Evolutionary conservation across 2,888 invertebrate genomes (phyloP).

Genomic region (Meteorus colon): DNA sequence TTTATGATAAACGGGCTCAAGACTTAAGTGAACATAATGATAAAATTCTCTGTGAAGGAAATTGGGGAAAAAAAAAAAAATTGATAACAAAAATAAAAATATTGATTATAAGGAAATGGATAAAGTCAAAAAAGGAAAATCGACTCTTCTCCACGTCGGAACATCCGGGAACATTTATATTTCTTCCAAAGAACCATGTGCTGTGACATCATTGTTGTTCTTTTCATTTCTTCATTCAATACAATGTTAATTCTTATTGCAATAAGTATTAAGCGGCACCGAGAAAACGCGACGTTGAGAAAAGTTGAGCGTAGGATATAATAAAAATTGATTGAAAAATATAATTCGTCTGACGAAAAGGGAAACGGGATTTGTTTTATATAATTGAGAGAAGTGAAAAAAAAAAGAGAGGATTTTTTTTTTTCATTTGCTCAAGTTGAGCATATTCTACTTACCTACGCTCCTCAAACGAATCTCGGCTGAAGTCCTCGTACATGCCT

Average conservation of each 20-base stretch:
- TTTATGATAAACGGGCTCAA: neutral
- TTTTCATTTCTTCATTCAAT: neutral
- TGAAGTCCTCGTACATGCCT: slow-evolving; percentile 91
- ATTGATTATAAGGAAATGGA: slow-evolving; percentile 2
- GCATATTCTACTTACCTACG: slow-evolving; percentile 78
- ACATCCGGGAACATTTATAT: slow-evolving; percentile 45
- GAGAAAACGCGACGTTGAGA: slow-evolving; percentile 56
- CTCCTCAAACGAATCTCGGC: slow-evolving; percentile 91
- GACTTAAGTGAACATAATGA: neutral
- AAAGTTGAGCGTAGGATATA: slow-evolving; percentile 49
- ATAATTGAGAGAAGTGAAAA: slow-evolving; percentile 29
- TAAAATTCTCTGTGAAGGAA: neutral
- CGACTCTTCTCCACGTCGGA: slow-evolving; percentile 55
- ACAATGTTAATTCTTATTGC: slow-evolving; percentile 19
- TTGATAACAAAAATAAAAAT: neutral
- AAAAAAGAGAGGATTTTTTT: slow-evolving; percentile 32
- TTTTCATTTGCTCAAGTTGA: slow-evolving; percentile 30
- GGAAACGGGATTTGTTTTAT: slow-evolving; percentile 42
- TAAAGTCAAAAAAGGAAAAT: slow-evolving; percentile 13
- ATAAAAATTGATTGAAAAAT: slow-evolving; percentile 17
- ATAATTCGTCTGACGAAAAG: slow-evolving; percentile 42
- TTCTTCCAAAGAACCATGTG: neutral
- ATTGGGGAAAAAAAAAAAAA: slow-evolving; percentile 32
- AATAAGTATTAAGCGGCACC: slow-evolving; percentile 47
- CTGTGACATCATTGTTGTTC: neutral